These are phyloP conservation scores for Xestia rhomboidea DNA, from an alignment of 2,888 invertebrate genomes.

Conservation along the genomic window DNA sequence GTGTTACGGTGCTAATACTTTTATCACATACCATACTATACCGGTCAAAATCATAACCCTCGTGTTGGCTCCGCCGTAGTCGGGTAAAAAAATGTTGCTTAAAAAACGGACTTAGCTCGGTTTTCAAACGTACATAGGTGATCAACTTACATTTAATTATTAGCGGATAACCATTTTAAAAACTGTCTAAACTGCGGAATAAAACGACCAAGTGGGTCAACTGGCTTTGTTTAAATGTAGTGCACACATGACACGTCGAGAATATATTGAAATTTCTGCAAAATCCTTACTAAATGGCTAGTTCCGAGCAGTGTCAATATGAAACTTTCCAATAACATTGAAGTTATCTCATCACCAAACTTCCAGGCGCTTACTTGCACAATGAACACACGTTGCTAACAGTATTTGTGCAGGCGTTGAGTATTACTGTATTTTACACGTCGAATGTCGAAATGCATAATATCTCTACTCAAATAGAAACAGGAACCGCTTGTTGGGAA, in stretches of 20 bases:
- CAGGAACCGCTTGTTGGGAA: conserved; percentile 15
- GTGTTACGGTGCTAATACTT: not conserved
- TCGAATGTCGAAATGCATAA: conserved; percentile 20
- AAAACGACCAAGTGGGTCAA: not conserved
- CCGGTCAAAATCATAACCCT: too few species aligned
- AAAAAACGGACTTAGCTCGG: not conserved
- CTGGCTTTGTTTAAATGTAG: not conserved
- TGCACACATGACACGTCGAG: not conserved
- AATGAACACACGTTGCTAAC: conserved; percentile 49
- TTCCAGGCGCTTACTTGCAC: conserved; percentile 35
- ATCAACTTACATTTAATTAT: not conserved
- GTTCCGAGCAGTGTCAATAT: not conserved
- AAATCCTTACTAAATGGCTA: not conserved
- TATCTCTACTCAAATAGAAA: conserved; percentile 22
- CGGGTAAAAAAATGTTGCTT: not conserved
- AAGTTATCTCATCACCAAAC: conserved; percentile 43
- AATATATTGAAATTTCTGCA: not conserved
- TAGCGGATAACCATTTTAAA: not conserved
- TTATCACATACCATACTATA: too few species aligned
- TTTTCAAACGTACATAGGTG: too few species aligned
- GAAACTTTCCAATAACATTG: conserved; percentile 35
- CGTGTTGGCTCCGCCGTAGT: too few species aligned
- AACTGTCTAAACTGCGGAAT: not conserved
- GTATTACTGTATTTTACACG: conserved; percentile 22
- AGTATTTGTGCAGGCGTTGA: conserved; percentile 58